Evolutionary conservation across 2,797 vertebrate species (phyloP).

Genomic region (Myotis vivesi): DNA sequence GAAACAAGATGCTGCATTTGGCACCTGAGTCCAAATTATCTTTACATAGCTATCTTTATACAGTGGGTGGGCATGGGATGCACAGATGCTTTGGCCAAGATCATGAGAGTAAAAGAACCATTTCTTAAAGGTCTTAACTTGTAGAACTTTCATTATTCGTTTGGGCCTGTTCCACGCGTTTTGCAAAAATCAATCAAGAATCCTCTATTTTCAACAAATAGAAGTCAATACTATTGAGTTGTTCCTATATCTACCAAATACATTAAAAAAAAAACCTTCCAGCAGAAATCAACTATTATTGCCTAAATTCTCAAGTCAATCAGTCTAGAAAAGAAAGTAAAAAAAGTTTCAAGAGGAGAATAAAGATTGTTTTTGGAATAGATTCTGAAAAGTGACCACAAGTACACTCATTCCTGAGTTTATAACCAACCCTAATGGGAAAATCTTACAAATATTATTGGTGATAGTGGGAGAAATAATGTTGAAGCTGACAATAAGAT

Average conservation of each 20-base stretch:
- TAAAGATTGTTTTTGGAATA: background rate
- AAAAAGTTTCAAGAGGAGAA: constrained; percentile 30
- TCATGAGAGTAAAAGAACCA: background rate
- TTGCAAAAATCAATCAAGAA: constrained; percentile 49
- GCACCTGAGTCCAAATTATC: constrained; percentile 36
- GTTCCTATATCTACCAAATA: constrained; percentile 13
- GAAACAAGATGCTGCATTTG: constrained; percentile 15
- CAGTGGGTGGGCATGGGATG: background rate
- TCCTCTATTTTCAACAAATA: constrained; percentile 42
- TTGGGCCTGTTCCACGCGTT: background rate
- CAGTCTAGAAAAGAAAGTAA: constrained; percentile 47
- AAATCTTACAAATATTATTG: constrained; percentile 9
- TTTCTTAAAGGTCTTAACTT: background rate
- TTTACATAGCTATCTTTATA: background rate
- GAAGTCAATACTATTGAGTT: background rate
- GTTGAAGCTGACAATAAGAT: background rate
- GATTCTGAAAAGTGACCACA: background rate
- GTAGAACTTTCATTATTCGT: background rate
- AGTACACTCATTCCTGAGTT: background rate
- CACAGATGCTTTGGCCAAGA: constrained; percentile 25
- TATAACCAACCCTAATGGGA: background rate
- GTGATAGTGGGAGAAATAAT: constrained; percentile 26
- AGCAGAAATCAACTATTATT: constrained; percentile 36
- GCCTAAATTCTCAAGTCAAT: constrained; percentile 57
- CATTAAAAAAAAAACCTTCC: constrained; percentile 30